A percentile compares a stretch with the other conserved stretches of the same genome.
These are phyloP conservation scores for Musca domestica DNA, from an alignment of 1,140 invertebrate species.

Conservation along the genomic window DNA sequence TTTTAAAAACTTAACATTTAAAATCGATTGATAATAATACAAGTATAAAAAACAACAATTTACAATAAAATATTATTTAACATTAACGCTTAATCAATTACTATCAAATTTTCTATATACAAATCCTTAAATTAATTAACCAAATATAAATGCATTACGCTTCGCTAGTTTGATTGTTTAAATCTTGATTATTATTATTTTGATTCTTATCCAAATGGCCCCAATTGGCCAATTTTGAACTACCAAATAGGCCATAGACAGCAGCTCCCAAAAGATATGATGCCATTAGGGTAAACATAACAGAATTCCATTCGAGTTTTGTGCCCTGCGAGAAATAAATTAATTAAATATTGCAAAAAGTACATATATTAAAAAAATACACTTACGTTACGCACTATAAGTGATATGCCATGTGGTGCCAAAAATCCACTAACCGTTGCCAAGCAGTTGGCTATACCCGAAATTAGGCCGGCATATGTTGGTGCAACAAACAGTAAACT, in stretches of 20 bases:
- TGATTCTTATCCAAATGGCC: constrained; percentile 17
- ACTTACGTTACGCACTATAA: constrained; percentile 38
- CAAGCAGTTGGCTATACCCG: constrained; percentile 40
- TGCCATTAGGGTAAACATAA: constrained; percentile 32
- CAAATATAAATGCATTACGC: not conserved
- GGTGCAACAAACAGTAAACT: constrained; percentile 45
- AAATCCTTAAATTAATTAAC: too few species aligned
- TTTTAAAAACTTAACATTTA: too few species aligned
- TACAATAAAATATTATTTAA: not conserved
- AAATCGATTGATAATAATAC: too few species aligned
- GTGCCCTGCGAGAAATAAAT: constrained; percentile 31
- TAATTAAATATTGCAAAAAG: not conserved
- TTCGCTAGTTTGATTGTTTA: not conserved
- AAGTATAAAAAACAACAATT: not conserved
- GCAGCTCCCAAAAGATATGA: constrained; percentile 34
- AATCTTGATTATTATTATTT: not conserved
- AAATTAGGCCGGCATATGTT: constrained; percentile 42
- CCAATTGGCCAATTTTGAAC: constrained; percentile 38
- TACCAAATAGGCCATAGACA: constrained; percentile 38
- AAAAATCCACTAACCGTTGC: constrained; percentile 41
- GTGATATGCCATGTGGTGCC: constrained; percentile 34
- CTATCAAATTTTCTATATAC: too few species aligned
- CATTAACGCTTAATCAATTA: not conserved
- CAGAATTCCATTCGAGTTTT: constrained; percentile 43
- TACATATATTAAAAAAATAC: not conserved